A percentile compares a stretch with the other conserved stretches of the same genome.
These are phyloP conservation scores for Eumacrocentrus americanus DNA, from an alignment of 2,888 invertebrate species.

Conservation along the genomic window DNA sequence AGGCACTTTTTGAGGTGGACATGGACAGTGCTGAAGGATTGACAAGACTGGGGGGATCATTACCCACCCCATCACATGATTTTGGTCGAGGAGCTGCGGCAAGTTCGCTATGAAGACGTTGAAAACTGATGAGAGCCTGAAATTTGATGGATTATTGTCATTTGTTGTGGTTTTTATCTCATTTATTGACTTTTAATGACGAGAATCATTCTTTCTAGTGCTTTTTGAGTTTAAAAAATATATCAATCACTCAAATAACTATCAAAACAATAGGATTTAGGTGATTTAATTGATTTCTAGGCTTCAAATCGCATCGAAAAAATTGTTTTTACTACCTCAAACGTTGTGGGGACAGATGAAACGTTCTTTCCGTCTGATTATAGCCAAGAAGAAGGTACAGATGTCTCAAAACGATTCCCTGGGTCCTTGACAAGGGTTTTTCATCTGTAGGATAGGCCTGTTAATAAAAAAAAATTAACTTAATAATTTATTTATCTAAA, in stretches of 20 bases:
- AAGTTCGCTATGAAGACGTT: conserved; percentile 94
- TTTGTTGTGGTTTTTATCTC: background rate
- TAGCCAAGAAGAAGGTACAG: conserved; percentile 92
- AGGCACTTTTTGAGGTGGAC: conserved; percentile 69
- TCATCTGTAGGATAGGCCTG: conserved; percentile 87
- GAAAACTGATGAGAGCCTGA: conserved; percentile 89
- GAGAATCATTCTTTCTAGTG: background rate
- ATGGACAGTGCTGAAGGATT: conserved; percentile 82
- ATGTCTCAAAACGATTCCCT: conserved; percentile 88
- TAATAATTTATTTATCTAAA: background rate
- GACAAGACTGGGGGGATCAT: conserved; percentile 85
- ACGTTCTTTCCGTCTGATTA: conserved; percentile 87
- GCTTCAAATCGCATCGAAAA: too few relatives aligned
- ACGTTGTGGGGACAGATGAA: conserved; percentile 87
- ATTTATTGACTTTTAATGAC: background rate
- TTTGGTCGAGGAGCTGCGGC: conserved; percentile 94
- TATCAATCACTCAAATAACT: too few relatives aligned
- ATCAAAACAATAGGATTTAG: too few relatives aligned
- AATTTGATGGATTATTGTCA: conserved; percentile 4
- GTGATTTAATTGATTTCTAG: too few relatives aligned
- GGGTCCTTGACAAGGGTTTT: conserved; percentile 77
- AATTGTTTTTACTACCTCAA: conserved; percentile 70
- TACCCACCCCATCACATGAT: conserved; percentile 90
- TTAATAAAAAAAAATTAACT: conserved; percentile 11
- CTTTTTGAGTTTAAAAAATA: too few relatives aligned